Percentiles rank a stretch among this genome's conserved stretches.
phyloP scores from a whole-genome alignment of 1,140 invertebrate species.

The Paraescarpia echinospica region DNA sequence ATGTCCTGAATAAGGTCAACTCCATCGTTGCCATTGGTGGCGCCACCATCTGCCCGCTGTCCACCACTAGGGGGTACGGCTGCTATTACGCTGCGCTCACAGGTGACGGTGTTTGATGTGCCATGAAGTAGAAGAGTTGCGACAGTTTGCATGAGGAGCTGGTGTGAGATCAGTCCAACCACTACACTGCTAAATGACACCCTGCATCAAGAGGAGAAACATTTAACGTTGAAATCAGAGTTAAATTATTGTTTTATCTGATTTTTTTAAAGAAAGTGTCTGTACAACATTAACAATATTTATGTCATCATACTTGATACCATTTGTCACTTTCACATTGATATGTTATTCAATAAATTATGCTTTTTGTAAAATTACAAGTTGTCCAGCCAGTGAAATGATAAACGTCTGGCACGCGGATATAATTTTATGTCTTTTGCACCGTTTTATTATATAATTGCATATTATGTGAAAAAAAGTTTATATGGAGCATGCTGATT shows the following conservation, averaged over 20 bases:
- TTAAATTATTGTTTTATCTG: not conserved
- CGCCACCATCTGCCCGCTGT: not conserved
- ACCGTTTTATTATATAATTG: too few species aligned
- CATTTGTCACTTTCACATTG: too few species aligned
- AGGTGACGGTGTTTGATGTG: slow-evolving; percentile 57
- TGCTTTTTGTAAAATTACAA: too few species aligned
- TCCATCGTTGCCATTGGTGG: slow-evolving; percentile 29
- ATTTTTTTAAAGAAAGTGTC: too few species aligned
- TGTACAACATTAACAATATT: too few species aligned
- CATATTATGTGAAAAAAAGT: too few species aligned
- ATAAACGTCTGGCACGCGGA: too few species aligned
- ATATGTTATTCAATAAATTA: too few species aligned
- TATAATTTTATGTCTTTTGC: too few species aligned
- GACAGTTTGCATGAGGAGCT: slow-evolving; percentile 87
- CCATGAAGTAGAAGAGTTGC: slow-evolving; percentile 80
- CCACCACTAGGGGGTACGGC: slow-evolving; percentile 34
- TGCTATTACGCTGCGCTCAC: slow-evolving; percentile 54
- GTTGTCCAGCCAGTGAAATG: too few species aligned
- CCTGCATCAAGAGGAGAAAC: slow-evolving; percentile 61
- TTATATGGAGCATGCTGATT: too few species aligned
- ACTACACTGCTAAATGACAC: slow-evolving; percentile 84
- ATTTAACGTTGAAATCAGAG: not conserved
- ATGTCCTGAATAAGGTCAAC: slow-evolving; percentile 16
- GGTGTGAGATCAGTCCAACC: slow-evolving; percentile 84
- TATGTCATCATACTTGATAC: too few species aligned